Evolutionary conservation across 2,888 invertebrate species (phyloP).

Genomic region (Peribatodes rhomboidaria): DNA sequence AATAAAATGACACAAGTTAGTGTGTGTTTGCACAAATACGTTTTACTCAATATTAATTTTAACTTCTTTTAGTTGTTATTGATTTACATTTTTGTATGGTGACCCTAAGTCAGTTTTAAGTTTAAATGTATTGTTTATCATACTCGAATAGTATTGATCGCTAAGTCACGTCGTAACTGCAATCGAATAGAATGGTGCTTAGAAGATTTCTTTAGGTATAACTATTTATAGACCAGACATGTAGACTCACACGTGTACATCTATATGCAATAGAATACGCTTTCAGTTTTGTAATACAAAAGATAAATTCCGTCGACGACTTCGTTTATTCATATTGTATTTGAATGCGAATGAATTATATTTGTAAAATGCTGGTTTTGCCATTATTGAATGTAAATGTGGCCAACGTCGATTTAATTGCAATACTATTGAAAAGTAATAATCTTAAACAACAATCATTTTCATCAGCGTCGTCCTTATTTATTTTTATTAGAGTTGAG

Average conservation of each 20-base stretch:
- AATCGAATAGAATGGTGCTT: constrained; percentile 87
- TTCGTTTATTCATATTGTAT: constrained; percentile 51
- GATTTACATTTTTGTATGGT: constrained; percentile 71
- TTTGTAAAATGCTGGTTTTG: constrained; percentile 55
- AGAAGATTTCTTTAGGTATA: constrained; percentile 78
- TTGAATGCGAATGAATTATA: constrained; percentile 55
- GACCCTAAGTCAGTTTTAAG: constrained; percentile 77
- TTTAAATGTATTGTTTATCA: constrained; percentile 72
- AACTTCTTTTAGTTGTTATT: constrained; percentile 69
- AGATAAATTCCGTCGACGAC: constrained; percentile 52
- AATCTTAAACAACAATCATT: constrained; percentile 57
- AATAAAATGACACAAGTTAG: constrained; percentile 71
- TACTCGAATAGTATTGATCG: constrained; percentile 79
- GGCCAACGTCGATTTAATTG: constrained; percentile 56
- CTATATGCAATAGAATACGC: constrained; percentile 64
- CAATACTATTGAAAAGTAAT: constrained; percentile 65
- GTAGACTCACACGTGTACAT: constrained; percentile 65
- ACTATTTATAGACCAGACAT: constrained; percentile 73
- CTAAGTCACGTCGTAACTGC: constrained; percentile 81
- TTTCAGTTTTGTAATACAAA: constrained; percentile 55
- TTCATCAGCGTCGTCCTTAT: constrained; percentile 66
- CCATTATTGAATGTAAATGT: constrained; percentile 55
- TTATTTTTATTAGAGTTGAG: constrained; percentile 77
- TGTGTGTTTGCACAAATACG: constrained; percentile 82
- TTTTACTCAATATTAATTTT: constrained; percentile 73